Evolutionary conservation across 1,140 invertebrate genomes (phyloP).

Genomic region (Drosophila repleta): DNA sequence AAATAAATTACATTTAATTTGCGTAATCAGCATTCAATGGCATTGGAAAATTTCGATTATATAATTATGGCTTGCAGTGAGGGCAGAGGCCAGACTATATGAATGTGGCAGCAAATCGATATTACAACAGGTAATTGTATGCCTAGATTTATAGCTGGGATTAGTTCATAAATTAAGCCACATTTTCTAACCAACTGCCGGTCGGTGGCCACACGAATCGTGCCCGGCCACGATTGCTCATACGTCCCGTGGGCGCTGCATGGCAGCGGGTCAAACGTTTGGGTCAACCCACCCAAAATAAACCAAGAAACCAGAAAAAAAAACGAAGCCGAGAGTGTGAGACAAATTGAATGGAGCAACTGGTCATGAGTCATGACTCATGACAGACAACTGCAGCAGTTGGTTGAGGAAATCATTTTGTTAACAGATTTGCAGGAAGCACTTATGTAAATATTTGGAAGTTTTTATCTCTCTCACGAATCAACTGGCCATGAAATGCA

Average conservation of each 20-base stretch:
- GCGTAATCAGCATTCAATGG: conserved; percentile 75
- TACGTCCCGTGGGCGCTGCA: conserved; percentile 30
- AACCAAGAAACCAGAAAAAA: not conserved
- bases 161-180: conserved; percentile 30
- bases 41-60: conserved; percentile 58
- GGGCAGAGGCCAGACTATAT: conserved; percentile 10
- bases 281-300: conserved; percentile 20
- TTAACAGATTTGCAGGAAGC: conserved; percentile 45
- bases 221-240: conserved; percentile 38
- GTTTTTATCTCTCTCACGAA: conserved; percentile 10
- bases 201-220: conserved; percentile 30
- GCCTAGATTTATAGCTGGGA: conserved; percentile 10
- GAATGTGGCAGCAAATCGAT: conserved; percentile 20
- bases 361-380: conserved; percentile 22
- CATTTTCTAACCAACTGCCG: conserved; percentile 25
- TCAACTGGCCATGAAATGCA: conserved; percentile 73
- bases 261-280: conserved; percentile 26
- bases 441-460: conserved; percentile 48
- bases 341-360: conserved; percentile 39
- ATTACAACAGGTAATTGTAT: conserved; percentile 16
- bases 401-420: conserved; percentile 32
- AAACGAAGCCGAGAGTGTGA: conserved; percentile 32
- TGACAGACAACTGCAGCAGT: conserved; percentile 6
- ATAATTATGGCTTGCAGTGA: conserved; percentile 32
- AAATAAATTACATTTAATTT: conserved; percentile 80